phyloP scores from a whole-genome alignment of 2,113 vertebrate genomes.

The Psittacus erithacus region DNA sequence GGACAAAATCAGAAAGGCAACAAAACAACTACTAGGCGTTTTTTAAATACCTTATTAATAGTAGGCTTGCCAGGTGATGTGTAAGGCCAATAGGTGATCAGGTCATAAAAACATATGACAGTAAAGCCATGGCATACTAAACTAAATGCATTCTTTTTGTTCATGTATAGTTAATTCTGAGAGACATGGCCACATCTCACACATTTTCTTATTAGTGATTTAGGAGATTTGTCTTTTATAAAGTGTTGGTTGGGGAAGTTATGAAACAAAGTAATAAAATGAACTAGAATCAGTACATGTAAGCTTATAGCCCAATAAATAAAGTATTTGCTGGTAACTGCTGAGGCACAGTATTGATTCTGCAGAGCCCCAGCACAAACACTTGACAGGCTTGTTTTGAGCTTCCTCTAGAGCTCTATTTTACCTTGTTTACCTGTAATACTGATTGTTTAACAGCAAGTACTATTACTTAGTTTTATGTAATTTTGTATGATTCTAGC shows the following conservation, averaged over 20 bases:
- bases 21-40: not conserved
- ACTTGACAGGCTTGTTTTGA: not conserved
- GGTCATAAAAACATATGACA: not conserved
- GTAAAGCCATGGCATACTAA: not conserved
- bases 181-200: not conserved
- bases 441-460: not conserved
- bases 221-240: not conserved
- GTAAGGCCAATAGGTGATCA: not conserved
- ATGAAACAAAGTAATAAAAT: not conserved
- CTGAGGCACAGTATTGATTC: not conserved
- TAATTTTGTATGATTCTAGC: not conserved
- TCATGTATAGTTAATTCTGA: not conserved
- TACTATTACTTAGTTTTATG: not conserved
- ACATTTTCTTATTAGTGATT: not conserved
- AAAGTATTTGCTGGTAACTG: not conserved
- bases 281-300: not conserved
- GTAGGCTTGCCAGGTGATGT: not conserved
- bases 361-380: not conserved
- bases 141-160: not conserved
- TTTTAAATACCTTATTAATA: not conserved
- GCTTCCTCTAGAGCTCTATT: not conserved
- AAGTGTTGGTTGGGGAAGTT: not conserved
- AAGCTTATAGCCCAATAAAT: not conserved
- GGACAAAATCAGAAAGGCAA: not conserved
- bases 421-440: not conserved